Percentiles rank a stretch among this genome's conserved stretches.
These are phyloP conservation scores for Heliconius melpomene DNA, from an alignment of 1,140 invertebrate genomes.

Conservation along the genomic window DNA sequence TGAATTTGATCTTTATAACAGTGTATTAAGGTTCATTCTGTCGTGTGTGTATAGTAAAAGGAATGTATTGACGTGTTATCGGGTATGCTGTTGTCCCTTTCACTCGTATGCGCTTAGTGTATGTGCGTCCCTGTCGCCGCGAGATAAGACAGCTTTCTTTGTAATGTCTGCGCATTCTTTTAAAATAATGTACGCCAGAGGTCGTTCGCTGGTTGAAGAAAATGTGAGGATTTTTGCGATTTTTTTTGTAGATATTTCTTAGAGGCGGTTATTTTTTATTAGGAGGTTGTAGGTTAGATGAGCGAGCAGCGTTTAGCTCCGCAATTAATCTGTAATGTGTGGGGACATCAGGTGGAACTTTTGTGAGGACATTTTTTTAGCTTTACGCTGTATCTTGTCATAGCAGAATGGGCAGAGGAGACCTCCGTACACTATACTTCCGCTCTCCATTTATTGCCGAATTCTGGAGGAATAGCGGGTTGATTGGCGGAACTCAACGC, in stretches of 20 bases:
- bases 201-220: slow-evolving; percentile 32
- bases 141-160: slow-evolving; percentile 72
- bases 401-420: too few species aligned
- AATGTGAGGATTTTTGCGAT: neutral
- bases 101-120: slow-evolving; percentile 53
- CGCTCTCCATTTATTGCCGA: too few species aligned
- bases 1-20: slow-evolving; percentile 48
- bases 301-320: too few species aligned
- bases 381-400: too few species aligned
- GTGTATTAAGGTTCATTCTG: slow-evolving; percentile 40
- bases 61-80: slow-evolving; percentile 81
- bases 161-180: slow-evolving; percentile 76
- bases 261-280: too few species aligned
- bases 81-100: slow-evolving; percentile 69
- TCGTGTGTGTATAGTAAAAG: slow-evolving; percentile 49
- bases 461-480: too few species aligned
- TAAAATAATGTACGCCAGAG: slow-evolving; percentile 48
- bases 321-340: too few species aligned
- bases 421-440: too few species aligned
- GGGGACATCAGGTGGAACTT: too few species aligned
- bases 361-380: too few species aligned
- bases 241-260: neutral
- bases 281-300: too few species aligned
- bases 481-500: too few species aligned
- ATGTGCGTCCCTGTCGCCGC: slow-evolving; percentile 69